Conservation (phyloP, 53 echinoderm and acorn worm genomes). For the Pentamera pediparva region DNA sequence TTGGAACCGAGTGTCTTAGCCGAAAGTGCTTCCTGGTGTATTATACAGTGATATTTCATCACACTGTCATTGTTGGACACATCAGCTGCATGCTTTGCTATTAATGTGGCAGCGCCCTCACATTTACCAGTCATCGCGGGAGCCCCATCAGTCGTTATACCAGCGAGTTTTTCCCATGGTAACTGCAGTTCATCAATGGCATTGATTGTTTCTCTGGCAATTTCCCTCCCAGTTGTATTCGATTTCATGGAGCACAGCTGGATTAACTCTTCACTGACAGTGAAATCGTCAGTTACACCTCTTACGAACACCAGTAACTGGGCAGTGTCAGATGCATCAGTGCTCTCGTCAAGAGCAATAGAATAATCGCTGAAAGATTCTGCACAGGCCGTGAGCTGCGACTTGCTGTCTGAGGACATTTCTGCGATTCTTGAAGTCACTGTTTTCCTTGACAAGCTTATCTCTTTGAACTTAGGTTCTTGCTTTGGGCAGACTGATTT, state of each 20-base stretch:
- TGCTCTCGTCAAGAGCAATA: slow-evolving; percentile 1
- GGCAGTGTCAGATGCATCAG: slow-evolving; percentile 1
- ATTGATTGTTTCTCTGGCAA: too few species aligned
- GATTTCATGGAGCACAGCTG: slow-evolving; percentile 14
- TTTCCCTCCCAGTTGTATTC: not conserved
- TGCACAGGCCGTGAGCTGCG: not conserved
- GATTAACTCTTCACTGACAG: not conserved
- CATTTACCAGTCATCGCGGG: not conserved
- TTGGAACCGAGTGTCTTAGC: not conserved
- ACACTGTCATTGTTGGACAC: not conserved
- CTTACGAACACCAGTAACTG: not conserved
- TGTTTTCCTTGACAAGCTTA: slow-evolving; percentile 20
- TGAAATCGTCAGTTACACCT: not conserved
- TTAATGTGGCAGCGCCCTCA: not conserved
- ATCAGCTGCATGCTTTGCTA: not conserved
- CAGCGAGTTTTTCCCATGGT: slow-evolving; percentile 13
- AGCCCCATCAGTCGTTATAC: not conserved
- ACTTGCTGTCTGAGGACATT: slow-evolving; percentile 19
- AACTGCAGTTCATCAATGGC: not conserved
- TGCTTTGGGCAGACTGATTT: slow-evolving; percentile 27
- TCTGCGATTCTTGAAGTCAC: slow-evolving; percentile 16
- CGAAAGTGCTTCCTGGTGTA: slow-evolving; percentile 6
- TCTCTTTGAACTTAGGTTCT: slow-evolving; percentile 20
- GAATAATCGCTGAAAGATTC: not conserved
- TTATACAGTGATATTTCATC: slow-evolving; percentile 21